Conservation (phyloP, 2,797 vertebrate species). For the Tragelaphus oryx region DNA sequence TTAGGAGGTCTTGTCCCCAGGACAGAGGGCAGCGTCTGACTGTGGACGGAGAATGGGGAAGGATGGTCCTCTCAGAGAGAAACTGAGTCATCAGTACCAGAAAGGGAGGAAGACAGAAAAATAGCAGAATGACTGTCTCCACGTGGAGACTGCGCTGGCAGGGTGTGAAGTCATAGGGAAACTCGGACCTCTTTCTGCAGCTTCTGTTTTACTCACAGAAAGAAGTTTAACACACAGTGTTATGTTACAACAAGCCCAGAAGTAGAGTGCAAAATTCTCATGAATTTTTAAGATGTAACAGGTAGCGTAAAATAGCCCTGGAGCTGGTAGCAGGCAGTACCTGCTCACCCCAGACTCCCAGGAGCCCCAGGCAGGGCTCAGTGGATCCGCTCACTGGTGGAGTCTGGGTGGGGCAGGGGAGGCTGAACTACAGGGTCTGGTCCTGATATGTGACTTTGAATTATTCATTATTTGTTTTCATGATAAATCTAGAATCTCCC, state of each 20-base stretch:
- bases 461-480: background rate
- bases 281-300: constrained; percentile 51
- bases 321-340: background rate
- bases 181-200: background rate
- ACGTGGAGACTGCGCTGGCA: fast-evolving
- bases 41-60: no score
- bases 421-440: background rate
- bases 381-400: background rate
- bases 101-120: background rate
- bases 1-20: fast-evolving
- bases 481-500: background rate
- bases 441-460: background rate
- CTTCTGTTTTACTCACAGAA: background rate
- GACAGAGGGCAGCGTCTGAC: background rate
- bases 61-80: background rate
- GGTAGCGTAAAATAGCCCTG: background rate
- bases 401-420: background rate
- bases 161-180: background rate
- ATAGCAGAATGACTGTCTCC: background rate
- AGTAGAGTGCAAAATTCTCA: constrained; percentile 9
- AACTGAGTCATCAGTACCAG: background rate
- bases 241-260: background rate
- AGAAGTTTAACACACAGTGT: background rate
- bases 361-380: background rate
- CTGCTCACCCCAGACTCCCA: background rate